Conservation (phyloP, 2,113 vertebrate genomes). For the Nymphicus hollandicus region DNA sequence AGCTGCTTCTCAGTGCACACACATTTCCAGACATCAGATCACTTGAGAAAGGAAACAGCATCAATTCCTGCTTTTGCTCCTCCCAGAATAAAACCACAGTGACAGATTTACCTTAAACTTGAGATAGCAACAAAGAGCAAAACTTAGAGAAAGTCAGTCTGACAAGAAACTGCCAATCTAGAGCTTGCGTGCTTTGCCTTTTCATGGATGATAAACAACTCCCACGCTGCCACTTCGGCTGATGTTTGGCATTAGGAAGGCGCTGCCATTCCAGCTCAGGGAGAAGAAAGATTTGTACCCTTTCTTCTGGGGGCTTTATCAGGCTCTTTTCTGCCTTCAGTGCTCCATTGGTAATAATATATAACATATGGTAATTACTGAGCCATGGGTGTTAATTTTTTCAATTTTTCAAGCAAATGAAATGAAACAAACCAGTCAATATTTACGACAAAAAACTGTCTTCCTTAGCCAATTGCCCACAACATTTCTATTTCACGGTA, state of each 20-base stretch:
- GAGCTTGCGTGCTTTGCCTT: neutral
- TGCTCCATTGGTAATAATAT: neutral
- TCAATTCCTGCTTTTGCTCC: neutral
- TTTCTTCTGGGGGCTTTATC: neutral
- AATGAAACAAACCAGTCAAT: neutral
- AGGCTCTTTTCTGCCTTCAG: neutral
- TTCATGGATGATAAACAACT: neutral
- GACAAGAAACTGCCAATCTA: neutral
- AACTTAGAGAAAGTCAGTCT: neutral
- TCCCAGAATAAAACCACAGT: neutral
- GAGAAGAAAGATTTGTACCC: neutral
- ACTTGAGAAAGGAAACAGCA: neutral
- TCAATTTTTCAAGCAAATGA: neutral
- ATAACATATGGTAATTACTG: neutral
- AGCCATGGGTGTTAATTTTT: neutral
- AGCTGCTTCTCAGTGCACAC: neutral
- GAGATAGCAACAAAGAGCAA: neutral
- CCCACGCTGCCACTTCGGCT: neutral
- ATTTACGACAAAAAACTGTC: neutral
- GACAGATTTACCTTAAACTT: neutral
- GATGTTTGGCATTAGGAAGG: accelerated
- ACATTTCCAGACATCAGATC: neutral
- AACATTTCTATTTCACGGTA: neutral
- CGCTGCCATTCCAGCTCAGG: neutral
- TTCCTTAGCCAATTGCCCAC: neutral